Evolutionary conservation across 2,797 vertebrate genomes (phyloP).

Genomic region (Lateolabrax maculatus): DNA sequence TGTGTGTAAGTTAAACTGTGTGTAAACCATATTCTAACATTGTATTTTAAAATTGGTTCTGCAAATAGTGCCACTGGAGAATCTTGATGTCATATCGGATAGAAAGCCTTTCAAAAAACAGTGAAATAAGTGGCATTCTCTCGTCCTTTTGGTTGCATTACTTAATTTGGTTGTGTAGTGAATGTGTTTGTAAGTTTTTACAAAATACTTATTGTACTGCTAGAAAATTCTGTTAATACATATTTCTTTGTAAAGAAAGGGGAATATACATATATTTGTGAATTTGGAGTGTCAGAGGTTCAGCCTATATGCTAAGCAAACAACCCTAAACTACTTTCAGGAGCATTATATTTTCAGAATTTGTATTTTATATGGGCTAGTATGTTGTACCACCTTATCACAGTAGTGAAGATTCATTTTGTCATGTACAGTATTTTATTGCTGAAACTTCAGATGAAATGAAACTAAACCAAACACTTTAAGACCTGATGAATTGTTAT

Average conservation of each 20-base stretch:
- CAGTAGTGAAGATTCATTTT: neutral
- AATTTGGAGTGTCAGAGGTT: too few species aligned
- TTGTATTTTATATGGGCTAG: too few species aligned
- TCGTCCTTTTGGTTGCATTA: neutral
- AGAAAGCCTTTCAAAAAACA: neutral
- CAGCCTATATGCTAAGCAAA: neutral
- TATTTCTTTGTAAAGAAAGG: neutral
- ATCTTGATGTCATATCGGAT: neutral
- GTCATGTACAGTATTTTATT: neutral
- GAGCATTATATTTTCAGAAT: neutral
- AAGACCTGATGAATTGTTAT: neutral
- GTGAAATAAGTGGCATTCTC: neutral
- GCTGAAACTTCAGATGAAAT: neutral
- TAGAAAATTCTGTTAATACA: neutral
- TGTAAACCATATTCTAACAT: too few species aligned
- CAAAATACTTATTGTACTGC: neutral
- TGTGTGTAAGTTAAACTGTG: too few species aligned
- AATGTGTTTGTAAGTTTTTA: conserved; percentile 1
- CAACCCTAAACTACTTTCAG: neutral
- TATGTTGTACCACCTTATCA: neutral
- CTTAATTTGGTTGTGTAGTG: neutral
- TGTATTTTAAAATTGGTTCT: too few species aligned
- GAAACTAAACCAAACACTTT: neutral
- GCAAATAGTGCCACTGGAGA: neutral
- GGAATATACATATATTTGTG: neutral